phyloP scores from a whole-genome alignment of 2,113 vertebrate species.

The Myotis davidii region DNA sequence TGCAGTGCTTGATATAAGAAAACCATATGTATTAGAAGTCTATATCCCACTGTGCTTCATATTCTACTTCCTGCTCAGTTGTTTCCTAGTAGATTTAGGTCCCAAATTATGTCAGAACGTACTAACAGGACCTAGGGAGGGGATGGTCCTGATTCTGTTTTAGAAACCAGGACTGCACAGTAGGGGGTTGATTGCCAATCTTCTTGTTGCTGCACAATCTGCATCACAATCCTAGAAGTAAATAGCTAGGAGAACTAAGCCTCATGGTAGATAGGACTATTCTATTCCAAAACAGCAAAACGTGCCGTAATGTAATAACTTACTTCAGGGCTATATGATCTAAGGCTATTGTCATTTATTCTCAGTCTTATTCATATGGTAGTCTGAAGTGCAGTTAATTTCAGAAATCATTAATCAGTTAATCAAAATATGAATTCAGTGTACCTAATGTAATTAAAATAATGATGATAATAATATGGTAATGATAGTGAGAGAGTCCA shows the following conservation, averaged over 20 bases:
- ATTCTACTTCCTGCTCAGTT: neutral
- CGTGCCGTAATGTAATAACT: neutral
- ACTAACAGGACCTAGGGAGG: neutral
- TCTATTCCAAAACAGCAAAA: neutral
- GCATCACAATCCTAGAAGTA: neutral
- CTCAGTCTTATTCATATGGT: neutral
- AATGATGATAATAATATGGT: neutral
- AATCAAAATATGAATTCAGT: constrained; percentile 28
- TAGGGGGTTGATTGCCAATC: constrained; percentile 27
- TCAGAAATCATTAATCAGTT: neutral
- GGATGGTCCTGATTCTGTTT: neutral
- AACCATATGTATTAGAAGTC: neutral
- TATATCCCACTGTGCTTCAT: neutral
- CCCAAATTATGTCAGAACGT: neutral
- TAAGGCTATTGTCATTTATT: neutral
- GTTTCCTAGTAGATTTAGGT: neutral
- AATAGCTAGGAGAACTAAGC: neutral
- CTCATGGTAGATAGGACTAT: neutral
- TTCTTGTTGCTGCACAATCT: constrained; percentile 36
- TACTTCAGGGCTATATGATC: neutral
- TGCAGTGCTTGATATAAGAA: constrained; percentile 7
- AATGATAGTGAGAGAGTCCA: neutral
- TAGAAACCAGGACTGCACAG: neutral
- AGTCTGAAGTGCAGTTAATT: neutral
- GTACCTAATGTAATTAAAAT: constrained; percentile 9